Base-by-base conservation (phyloP, 2,113 vertebrate genomes). In the Mustela nigripes region DNA sequence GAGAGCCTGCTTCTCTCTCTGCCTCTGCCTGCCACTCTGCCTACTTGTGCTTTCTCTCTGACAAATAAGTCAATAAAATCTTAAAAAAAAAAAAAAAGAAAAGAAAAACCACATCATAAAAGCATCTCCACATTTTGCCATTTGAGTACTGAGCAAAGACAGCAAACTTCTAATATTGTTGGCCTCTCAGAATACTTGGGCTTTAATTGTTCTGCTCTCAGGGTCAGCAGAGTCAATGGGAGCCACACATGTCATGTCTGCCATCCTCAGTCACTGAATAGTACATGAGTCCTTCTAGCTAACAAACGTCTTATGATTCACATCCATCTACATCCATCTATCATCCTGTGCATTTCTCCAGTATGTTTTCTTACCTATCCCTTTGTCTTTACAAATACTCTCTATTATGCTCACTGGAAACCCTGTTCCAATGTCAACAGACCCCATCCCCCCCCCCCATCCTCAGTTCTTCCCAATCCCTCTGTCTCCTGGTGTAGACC, bases 301-400 rank as follows among this genome's bases (percentile, higher is more conserved):
- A 91, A 48, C 26, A 88, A 22, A 36, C 7, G 0, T 22, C 48
- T 36, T 5, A 2, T 7, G n/a, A n/a, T 6, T 39, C 2, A 1
- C 2, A 15, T 74, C 1, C 36, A 56, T 16, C 36, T 56, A 1
- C 2, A 15, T 74, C 1, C 36, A 56, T 16, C 36, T 56, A 5
- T 21, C 7, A 36, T 76, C 58, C 18, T 39, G 3, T 60, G 12
- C 78, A 58, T 84, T 79, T 80, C 45, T 28, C 26, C n/a, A 28
- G 33, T 3, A 5, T 4, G 33, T 73, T 26, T 7, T 82, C 90
- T 71, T n/a, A 65, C 11, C 45, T 45, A 39, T n/a, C 50, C 73
- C 31, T 63, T 16, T 16, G 36, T 28, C 39, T 60, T 71, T 22
- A 79, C 39, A 87, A 67, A 69, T 39, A 19, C 15, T 16, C 69